phyloP scores from a whole-genome alignment of 35 echinoderm and acorn worm species.

The Stichopus chloronotus region DNA sequence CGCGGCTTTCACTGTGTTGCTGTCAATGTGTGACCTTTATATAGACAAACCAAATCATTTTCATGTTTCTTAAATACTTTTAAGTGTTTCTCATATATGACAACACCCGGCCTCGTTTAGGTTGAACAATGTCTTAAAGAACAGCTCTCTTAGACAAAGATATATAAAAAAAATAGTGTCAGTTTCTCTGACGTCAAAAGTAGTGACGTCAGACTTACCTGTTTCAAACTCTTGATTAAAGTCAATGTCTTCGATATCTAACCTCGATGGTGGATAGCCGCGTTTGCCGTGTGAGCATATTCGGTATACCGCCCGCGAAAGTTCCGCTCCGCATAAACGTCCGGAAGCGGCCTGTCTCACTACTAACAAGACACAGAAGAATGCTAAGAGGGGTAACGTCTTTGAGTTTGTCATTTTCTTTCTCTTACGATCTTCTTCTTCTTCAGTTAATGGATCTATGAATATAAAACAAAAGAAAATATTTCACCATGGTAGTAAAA shows the following conservation, averaged over 20 bases:
- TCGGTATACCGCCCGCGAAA: constrained; percentile 19
- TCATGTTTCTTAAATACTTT: too few species aligned
- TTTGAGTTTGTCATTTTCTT: background rate
- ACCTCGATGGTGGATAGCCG: background rate
- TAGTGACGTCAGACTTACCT: background rate
- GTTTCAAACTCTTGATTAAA: constrained; percentile 15
- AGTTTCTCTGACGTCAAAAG: too few species aligned
- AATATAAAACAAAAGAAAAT: background rate
- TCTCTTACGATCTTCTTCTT: background rate
- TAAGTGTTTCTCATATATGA: too few species aligned
- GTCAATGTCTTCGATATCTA: background rate
- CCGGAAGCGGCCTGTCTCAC: background rate
- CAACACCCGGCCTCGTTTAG: too few species aligned
- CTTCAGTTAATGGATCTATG: background rate
- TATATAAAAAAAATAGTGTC: too few species aligned
- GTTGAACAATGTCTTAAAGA: too few species aligned
- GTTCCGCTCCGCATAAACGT: constrained; percentile 11
- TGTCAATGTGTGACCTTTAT: too few species aligned
- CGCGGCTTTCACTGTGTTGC: too few species aligned
- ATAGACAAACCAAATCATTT: too few species aligned
- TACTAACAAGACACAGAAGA: constrained; percentile 24
- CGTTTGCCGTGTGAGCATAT: constrained; percentile 39
- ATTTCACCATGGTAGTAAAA: background rate
- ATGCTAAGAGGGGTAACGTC: background rate
- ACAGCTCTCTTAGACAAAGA: too few species aligned